Conservation (phyloP, 2,113 vertebrate species). For the Carlito syrichta region DNA sequence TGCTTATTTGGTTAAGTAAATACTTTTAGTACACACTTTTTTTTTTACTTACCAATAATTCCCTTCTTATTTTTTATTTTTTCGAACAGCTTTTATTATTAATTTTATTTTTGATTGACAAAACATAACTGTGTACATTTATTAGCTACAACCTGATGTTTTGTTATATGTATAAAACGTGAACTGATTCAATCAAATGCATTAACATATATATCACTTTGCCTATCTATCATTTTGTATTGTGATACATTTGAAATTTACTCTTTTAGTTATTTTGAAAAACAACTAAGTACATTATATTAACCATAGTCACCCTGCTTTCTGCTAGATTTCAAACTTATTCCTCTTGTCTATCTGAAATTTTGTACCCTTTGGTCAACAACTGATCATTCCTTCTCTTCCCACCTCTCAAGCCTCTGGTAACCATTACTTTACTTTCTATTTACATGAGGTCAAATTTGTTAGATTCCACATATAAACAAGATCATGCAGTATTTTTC, state of each 20-base stretch:
- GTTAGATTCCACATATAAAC: neutral
- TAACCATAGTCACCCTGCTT: neutral
- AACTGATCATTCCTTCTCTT: neutral
- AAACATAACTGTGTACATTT: neutral
- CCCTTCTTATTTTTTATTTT: neutral
- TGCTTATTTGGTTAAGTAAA: neutral
- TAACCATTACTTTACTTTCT: neutral
- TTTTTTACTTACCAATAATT: neutral
- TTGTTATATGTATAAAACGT: neutral
- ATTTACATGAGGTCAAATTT: neutral
- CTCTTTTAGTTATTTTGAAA: neutral
- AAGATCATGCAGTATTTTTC: neutral
- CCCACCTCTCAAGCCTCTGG: neutral
- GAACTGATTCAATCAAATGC: neutral
- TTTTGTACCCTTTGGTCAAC: neutral
- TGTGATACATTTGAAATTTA: neutral
- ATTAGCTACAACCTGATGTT: neutral
- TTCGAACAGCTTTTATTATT: neutral
- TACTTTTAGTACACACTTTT: neutral
- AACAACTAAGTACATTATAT: neutral
- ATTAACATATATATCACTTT: neutral
- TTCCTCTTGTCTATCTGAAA: neutral
- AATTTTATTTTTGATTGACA: neutral
- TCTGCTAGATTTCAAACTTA: neutral
- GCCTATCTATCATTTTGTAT: neutral